These are phyloP conservation scores for Phalacrocorax aristotelis DNA, from an alignment of 2,113 vertebrate species.

Conservation along the genomic window DNA sequence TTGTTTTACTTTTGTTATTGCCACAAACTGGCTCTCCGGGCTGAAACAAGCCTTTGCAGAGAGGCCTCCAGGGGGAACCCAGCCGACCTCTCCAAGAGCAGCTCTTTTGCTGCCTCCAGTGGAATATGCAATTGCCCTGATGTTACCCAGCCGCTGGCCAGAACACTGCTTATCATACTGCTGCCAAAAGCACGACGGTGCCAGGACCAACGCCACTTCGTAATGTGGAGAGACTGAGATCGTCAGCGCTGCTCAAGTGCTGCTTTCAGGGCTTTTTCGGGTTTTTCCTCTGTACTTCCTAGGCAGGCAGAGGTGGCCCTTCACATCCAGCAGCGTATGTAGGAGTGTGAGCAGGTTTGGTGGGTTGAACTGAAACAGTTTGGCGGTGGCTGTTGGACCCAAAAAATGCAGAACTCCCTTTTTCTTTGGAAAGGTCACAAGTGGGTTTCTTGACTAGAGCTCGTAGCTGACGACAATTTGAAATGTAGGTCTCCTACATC, in stretches of 20 bases:
- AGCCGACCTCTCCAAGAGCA: neutral
- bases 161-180: neutral
- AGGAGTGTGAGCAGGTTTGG: neutral
- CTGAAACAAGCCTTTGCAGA: neutral
- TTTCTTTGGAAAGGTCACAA: conserved; percentile 9
- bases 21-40: conserved; percentile 25
- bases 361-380: conserved; percentile 9
- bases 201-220: neutral
- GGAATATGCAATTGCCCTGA: conserved; percentile 51
- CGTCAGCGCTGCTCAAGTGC: neutral
- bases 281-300: neutral
- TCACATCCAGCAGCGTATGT: neutral
- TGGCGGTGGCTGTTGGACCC: conserved; percentile 33
- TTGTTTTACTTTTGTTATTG: conserved; percentile 54
- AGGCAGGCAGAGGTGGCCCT: neutral
- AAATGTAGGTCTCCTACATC: conserved; percentile 11
- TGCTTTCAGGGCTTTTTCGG: neutral
- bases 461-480: neutral
- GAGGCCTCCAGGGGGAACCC: neutral
- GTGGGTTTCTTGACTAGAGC: conserved; percentile 39
- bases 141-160: neutral
- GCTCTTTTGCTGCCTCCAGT: conserved; percentile 5
- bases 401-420: neutral
- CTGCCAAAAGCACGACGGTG: neutral
- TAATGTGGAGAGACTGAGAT: neutral